Evolutionary conservation across 2,888 invertebrate genomes (phyloP).

Genomic region (Xestia c-nigrum): DNA sequence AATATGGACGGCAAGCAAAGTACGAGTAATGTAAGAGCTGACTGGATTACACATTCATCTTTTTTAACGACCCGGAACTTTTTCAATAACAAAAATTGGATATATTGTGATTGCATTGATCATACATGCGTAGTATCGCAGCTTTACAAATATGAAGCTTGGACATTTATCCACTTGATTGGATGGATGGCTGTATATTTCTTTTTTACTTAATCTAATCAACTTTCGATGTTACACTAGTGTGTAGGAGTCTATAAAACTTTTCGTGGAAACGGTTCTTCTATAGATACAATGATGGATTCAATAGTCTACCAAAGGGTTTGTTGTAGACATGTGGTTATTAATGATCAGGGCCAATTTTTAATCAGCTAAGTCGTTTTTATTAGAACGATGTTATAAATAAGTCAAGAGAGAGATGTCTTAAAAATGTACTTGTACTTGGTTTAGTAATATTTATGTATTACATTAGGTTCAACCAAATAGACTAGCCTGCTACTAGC

Average conservation of each 20-base stretch:
- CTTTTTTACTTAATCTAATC: constrained; percentile 18
- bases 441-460: not conserved
- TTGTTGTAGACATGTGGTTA: not conserved
- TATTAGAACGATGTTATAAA: not conserved
- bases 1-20: constrained; percentile 4
- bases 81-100: constrained; percentile 41
- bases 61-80: constrained; percentile 33
- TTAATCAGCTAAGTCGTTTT: not conserved
- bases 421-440: not conserved
- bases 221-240: not conserved
- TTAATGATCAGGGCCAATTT: not conserved
- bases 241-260: not conserved
- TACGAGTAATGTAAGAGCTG: not conserved
- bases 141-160: constrained; percentile 16
- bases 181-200: constrained; percentile 4
- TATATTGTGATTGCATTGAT: constrained; percentile 36
- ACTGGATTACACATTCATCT: not conserved
- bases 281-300: not conserved
- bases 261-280: not conserved
- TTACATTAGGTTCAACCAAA: not conserved
- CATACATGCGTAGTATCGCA: not conserved
- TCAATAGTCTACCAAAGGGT: not conserved
- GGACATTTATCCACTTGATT: constrained; percentile 30
- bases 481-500: not conserved
- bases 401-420: not conserved